A percentile compares a stretch with the other conserved stretches of the same genome.
These are phyloP conservation scores for Ariolimax columbianus DNA, from an alignment of 2,888 invertebrate genomes.

Conservation along the genomic window DNA sequence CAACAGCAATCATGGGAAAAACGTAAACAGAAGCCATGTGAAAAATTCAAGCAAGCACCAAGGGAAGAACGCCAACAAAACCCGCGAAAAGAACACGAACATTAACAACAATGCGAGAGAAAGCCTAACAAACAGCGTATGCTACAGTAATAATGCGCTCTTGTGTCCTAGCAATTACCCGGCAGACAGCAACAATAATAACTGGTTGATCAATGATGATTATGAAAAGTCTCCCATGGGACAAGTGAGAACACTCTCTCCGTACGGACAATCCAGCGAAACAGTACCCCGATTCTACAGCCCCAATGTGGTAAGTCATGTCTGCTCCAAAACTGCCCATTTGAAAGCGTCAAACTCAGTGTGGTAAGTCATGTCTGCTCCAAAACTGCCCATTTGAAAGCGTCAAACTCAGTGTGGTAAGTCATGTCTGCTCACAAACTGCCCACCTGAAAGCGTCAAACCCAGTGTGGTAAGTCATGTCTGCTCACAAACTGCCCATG, in stretches of 20 bases:
- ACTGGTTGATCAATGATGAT: neutral
- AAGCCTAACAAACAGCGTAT: neutral
- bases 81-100: neutral
- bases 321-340: no score
- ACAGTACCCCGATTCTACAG: conserved; percentile 11
- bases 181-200: conserved; percentile 28
- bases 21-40: neutral
- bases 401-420: no score
- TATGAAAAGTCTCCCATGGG: neutral
- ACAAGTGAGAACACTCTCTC: conserved; percentile 16
- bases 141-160: neutral
- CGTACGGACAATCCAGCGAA: conserved; percentile 16
- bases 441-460: no score
- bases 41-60: neutral
- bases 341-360: no score
- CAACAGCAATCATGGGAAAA: conserved; percentile 1
- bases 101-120: neutral
- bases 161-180: neutral
- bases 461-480: no score
- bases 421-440: no score
- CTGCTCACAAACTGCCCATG: no score
- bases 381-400: no score
- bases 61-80: neutral
- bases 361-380: no score
- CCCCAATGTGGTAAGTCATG: conserved; percentile 41